These are phyloP conservation scores for Pipistrellus pipistrellus DNA, from an alignment of 2,797 vertebrate genomes.

Conservation along the genomic window DNA sequence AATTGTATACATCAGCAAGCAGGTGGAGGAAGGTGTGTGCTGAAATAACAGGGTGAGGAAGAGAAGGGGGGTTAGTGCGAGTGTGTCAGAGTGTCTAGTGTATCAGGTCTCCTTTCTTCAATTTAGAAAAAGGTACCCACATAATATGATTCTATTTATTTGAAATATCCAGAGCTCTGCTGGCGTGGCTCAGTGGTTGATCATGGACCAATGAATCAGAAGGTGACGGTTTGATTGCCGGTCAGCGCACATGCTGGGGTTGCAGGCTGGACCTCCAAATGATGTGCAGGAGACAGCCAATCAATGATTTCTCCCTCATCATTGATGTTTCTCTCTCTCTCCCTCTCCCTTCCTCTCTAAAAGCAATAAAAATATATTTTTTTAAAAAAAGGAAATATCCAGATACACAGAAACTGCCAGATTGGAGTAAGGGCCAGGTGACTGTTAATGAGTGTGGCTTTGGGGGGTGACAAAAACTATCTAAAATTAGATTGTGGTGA, in stretches of 20 bases:
- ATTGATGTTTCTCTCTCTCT: no score
- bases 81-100: background rate
- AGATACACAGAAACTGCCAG: background rate
- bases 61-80: background rate
- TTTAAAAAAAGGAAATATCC: background rate
- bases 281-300: no score
- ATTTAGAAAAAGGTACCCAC: background rate
- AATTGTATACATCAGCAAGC: background rate
- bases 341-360: no score
- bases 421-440: background rate
- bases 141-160: background rate
- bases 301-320: no score
- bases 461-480: background rate
- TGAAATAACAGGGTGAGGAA: background rate
- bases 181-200: no score
- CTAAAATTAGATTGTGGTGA: slow-evolving; percentile 15
- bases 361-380: no score
- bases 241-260: no score
- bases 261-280: no score
- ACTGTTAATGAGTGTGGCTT: background rate
- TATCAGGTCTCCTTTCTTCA: background rate
- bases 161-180: background rate
- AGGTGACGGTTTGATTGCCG: no score
- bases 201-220: no score
- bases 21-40: background rate